phyloP scores from a whole-genome alignment of 2,888 invertebrate species.

The Cylloceria caligata region DNA sequence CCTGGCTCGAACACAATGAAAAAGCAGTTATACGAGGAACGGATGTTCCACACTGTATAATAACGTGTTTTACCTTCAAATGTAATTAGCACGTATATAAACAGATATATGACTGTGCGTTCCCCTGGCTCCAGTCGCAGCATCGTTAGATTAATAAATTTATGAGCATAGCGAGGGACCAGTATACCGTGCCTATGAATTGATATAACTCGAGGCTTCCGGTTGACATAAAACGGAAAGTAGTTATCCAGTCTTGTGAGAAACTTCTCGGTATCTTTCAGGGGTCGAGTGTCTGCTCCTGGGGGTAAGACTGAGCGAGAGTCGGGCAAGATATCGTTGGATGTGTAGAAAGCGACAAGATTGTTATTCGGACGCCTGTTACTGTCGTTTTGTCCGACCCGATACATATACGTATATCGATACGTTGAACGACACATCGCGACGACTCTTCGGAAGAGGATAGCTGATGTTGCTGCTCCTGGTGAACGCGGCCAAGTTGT shows the following conservation, averaged over 20 bases:
- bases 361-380: constrained; percentile 45
- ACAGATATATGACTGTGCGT: neutral
- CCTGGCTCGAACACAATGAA: constrained; percentile 4
- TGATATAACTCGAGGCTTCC: constrained; percentile 65
- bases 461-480: constrained; percentile 17
- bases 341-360: constrained; percentile 26
- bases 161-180: constrained; percentile 20
- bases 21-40: constrained; percentile 12
- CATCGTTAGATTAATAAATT: constrained; percentile 38
- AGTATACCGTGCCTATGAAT: constrained; percentile 30
- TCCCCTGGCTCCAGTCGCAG: neutral
- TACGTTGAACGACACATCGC: constrained; percentile 13
- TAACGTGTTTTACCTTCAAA: neutral
- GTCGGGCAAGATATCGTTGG: constrained; percentile 42
- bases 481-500: constrained; percentile 44
- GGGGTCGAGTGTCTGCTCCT: neutral
- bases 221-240: constrained; percentile 67
- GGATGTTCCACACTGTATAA: constrained; percentile 22
- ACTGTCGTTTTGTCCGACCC: neutral
- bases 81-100: constrained; percentile 29
- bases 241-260: constrained; percentile 60
- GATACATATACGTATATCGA: constrained; percentile 1
- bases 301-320: neutral
- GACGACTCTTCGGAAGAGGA: constrained; percentile 23
- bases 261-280: constrained; percentile 36